Base-by-base conservation (phyloP, 2,113 vertebrate genomes). In the Raja brachyura region DNA sequence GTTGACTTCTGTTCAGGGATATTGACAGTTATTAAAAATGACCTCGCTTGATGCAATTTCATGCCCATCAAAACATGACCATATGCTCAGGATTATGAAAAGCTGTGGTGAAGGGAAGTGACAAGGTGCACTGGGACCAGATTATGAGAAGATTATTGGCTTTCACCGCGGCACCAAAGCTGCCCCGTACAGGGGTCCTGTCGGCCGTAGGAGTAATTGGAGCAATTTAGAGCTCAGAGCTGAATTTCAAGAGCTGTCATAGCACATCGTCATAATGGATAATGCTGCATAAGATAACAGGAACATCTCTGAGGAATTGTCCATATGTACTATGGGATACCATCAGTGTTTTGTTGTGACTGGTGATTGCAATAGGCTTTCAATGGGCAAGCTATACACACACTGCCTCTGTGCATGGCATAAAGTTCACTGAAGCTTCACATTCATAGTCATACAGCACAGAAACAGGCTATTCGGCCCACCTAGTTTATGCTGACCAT, bases 1-100 rank as follows among this genome's bases (percentile, higher is more conserved):
- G 94, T 96, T 96, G 96, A 96, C 96, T 70, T 94, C 96, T 95
- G 97, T 97, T 97, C 96, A 96, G 96, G 95, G 96, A 96, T 97
- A 97, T 97, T 96, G 98, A 97, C 97, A 96, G 96, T 98, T 98
- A 98, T 99, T 97, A 98, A 97, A 98, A 98, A 98, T 96, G 97
- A 97, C 98, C 98, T 98, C 98, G 97, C 98, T 98, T 98, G 97
- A 97, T 98, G 97, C 96, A 97, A 98, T 98, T 98, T 97, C 96
- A 97, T 97, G 96, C 97, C 96, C 96, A 96, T 97, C 96, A 96
- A 97, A 97, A 96, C 96, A 96, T 96, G 96, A 94, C 96, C 96
- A 96, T 96, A 96, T 96, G 97, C 96, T 96, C 94, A 96, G 96
- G 96, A 96, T 97, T 96, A 97, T 95, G 95, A 96, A 96, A 96